These are phyloP conservation scores for Oreotrochilus melanogaster DNA, from an alignment of 2,113 vertebrate species.

Conservation along the genomic window DNA sequence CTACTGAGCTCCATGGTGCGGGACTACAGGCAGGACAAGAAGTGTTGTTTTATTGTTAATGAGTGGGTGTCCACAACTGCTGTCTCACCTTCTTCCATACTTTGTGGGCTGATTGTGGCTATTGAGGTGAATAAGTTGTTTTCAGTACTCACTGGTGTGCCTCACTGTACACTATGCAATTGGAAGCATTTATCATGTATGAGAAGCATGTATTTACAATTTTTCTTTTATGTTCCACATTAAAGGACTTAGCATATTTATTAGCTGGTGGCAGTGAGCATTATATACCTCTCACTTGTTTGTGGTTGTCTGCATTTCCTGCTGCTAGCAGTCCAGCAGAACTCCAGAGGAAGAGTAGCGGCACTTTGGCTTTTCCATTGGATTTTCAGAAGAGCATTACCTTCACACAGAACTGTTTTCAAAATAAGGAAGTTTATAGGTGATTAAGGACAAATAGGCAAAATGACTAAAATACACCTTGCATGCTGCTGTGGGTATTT, in stretches of 20 bases:
- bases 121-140: background rate
- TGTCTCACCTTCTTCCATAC: background rate
- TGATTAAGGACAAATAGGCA: background rate
- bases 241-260: slow-evolving; percentile 42
- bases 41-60: background rate
- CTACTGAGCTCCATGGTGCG: background rate
- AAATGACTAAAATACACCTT: background rate
- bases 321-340: background rate
- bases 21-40: background rate
- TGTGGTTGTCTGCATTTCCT: background rate
- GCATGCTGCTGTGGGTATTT: too few species aligned
- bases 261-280: background rate
- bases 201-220: background rate
- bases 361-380: background rate
- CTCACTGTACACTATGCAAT: background rate
- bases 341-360: background rate
- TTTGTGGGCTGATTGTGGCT: background rate
- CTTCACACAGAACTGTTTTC: background rate
- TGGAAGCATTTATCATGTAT: background rate
- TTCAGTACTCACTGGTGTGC: background rate
- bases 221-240: slow-evolving; percentile 30
- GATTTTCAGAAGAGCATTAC: background rate
- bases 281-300: slow-evolving; percentile 8
- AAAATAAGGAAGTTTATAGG: background rate
- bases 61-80: background rate